Conservation (phyloP, 2,888 invertebrate genomes). For the Stomorhina lunata region DNA sequence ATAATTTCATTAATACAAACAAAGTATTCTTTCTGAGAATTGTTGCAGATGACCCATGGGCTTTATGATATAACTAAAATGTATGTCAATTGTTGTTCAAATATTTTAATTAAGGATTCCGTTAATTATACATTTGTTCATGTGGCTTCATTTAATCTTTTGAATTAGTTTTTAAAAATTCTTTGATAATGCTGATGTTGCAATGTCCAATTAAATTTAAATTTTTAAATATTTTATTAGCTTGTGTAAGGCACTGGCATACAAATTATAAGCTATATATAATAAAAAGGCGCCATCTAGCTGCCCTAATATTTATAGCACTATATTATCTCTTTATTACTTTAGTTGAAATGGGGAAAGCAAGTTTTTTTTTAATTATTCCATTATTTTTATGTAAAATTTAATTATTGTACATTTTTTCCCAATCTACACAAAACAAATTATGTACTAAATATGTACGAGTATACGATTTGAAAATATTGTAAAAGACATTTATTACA, state of each 20-base stretch:
- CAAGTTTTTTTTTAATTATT: slow-evolving; percentile 32
- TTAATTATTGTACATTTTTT: slow-evolving; percentile 34
- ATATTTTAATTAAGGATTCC: no score
- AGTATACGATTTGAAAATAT: no score
- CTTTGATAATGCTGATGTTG: background rate
- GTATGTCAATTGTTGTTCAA: no score
- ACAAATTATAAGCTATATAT: no score
- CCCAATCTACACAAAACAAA: slow-evolving; percentile 4
- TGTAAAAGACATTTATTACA: background rate
- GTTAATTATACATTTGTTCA: background rate
- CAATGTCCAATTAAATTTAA: background rate
- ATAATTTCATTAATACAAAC: no score
- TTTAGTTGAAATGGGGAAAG: slow-evolving; percentile 8
- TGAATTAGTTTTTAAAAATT: background rate
- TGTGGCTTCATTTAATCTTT: background rate
- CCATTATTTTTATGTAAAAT: slow-evolving; percentile 41
- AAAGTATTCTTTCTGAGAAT: no score
- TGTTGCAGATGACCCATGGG: no score
- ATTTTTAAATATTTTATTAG: background rate
- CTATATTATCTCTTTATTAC: slow-evolving; percentile 35
- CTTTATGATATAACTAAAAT: no score
- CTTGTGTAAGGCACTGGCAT: no score
- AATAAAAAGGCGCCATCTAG: slow-evolving; percentile 39
- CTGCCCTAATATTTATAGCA: slow-evolving; percentile 16
- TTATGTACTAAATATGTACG: no score